Evolutionary conservation across 23 tunicate species (phyloP), one percentile per base, ranked within the genome.

Genomic region (Corella eumyota): DNA sequence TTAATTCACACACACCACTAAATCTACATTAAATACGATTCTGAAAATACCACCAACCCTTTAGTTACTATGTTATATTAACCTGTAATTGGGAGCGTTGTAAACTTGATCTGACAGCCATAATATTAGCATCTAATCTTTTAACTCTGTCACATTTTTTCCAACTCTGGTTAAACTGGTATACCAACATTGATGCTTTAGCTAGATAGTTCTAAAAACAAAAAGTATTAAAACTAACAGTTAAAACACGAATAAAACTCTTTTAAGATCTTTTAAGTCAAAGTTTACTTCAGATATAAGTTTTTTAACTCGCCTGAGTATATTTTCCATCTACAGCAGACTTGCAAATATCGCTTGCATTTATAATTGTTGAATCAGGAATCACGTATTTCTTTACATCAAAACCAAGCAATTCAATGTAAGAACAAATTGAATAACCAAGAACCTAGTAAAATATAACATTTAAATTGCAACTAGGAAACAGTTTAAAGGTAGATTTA

Each of bases 51-150:
- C 13, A 44, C 13, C 13, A 44, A 13, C 13, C 15, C 17, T 44
- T 13, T 44, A 17, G 17, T 44, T 44, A 17, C 13, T 13, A 17
- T 44, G 49, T 44, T 13, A 44, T 13, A 44, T 52, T 34, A 67
- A 84, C 94, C 76, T 84, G 94, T 34, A 84, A 59, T 66, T 84
- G 72, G 6, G 79, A 72, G 47, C 94, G 34, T 31, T 84, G 94
- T 45, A 84, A 50, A 57, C 94, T 84, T 4, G 94, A 59, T 19
- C 74, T 45, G 1, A 76, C 76, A 1, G 94, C 80, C 5, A 65
- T 61, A 54, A 84, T 84, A 52, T 84, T 84, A 0, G 94, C 56
- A 30, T 84, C 94, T 34, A 84, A 36, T 53, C 94, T 55, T 50
- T 74, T 83, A 38, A 73, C 83, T 53, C 72, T 60, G 50, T 84